Percentiles rank a stretch among this genome's conserved stretches.
Evolutionary conservation across 2,888 invertebrate genomes (phyloP).

Genomic region (Yponomeuta sedellus): DNA sequence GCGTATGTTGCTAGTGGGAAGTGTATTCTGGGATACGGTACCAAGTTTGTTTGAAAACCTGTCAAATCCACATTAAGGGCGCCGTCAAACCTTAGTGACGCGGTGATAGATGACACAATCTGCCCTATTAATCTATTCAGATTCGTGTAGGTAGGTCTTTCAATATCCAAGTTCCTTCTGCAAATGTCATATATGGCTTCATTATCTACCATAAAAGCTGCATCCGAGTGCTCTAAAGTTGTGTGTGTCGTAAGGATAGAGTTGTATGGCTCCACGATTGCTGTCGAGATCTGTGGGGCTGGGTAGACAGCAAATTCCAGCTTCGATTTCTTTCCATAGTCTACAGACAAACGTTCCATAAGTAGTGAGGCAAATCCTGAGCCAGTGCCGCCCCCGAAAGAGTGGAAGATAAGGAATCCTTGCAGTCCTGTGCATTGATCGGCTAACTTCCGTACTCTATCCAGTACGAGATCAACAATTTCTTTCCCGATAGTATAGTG

Average conservation of each 20-base stretch:
- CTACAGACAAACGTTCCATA: slow-evolving; percentile 93
- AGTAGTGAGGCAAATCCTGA: slow-evolving; percentile 95
- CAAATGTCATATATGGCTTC: slow-evolving; percentile 88
- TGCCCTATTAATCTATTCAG: slow-evolving; percentile 92
- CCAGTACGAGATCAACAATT: slow-evolving; percentile 92
- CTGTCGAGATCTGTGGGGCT: slow-evolving; percentile 89
- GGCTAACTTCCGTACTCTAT: slow-evolving; percentile 85
- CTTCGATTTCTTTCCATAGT: slow-evolving; percentile 94
- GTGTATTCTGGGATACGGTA: slow-evolving; percentile 88
- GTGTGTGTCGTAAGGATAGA: slow-evolving; percentile 96
- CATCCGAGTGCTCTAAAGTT: slow-evolving; percentile 89
- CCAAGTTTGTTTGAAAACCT: slow-evolving; percentile 95
- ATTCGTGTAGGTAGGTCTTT: slow-evolving; percentile 92
- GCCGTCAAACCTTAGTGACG: slow-evolving; percentile 88
- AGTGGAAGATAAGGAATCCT: slow-evolving; percentile 96
- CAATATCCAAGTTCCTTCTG: slow-evolving; percentile 89
- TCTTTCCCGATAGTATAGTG: slow-evolving; percentile 98
- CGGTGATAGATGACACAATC: slow-evolving; percentile 90
- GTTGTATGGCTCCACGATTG: slow-evolving; percentile 97
- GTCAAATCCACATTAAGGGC: slow-evolving; percentile 94
- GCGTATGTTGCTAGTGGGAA: slow-evolving; percentile 95
- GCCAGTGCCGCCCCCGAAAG: slow-evolving; percentile 94
- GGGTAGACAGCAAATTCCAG: slow-evolving; percentile 93
- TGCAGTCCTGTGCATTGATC: slow-evolving; percentile 94
- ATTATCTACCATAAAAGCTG: slow-evolving; percentile 91